Evolutionary conservation across 2,113 vertebrate species (phyloP).

Genomic region (Paracanthobrama guichenoti): DNA sequence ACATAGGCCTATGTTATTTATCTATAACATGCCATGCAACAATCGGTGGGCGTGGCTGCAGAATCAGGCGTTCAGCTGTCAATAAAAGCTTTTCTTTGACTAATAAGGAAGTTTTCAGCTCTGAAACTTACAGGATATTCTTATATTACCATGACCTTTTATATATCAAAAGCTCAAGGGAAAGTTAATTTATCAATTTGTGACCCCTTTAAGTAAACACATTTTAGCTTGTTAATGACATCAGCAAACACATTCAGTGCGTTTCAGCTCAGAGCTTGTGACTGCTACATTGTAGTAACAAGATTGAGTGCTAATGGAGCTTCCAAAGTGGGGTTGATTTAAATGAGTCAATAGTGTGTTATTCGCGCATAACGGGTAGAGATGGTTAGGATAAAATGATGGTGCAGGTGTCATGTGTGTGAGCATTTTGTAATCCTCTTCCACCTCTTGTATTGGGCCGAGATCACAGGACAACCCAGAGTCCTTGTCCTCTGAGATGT

Average conservation of each 20-base stretch:
- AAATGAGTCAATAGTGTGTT: background rate
- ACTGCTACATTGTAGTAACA: background rate
- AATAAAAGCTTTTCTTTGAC: too few species aligned
- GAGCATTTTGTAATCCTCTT: constrained; percentile 27
- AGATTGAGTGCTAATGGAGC: background rate
- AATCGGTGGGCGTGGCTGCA: too few species aligned
- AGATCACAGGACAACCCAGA: background rate
- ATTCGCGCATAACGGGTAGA: background rate
- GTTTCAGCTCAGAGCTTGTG: background rate
- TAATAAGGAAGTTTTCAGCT: too few species aligned
- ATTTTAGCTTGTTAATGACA: background rate
- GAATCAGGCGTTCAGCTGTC: too few species aligned
- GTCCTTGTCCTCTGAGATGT: background rate
- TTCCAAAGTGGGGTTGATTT: background rate
- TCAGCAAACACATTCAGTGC: background rate
- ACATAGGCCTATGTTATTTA: too few species aligned
- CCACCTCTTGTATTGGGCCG: background rate
- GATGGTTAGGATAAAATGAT: constrained; percentile 21
- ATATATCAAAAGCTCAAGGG: too few species aligned
- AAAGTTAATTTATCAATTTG: too few species aligned
- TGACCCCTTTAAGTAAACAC: background rate
- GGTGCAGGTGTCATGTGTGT: background rate
- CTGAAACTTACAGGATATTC: too few species aligned
- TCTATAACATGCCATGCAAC: too few species aligned
- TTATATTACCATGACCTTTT: too few species aligned